These are phyloP conservation scores for Orthosia gothica DNA, from an alignment of 2,888 invertebrate species.

Conservation along the genomic window DNA sequence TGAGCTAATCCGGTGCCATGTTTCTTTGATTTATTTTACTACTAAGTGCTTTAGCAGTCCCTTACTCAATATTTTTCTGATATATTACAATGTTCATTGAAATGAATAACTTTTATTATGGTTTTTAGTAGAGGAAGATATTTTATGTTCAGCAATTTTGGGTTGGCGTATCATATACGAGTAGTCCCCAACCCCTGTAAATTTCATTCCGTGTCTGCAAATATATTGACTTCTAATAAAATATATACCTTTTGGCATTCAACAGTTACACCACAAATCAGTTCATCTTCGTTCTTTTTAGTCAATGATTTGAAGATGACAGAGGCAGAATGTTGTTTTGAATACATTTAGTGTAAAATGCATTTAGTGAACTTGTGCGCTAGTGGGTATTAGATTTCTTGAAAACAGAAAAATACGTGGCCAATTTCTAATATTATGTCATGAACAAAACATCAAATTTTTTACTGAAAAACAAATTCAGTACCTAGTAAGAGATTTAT, in stretches of 20 bases:
- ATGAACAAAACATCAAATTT: neutral
- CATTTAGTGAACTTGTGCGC: too few relatives aligned
- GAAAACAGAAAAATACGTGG: too few relatives aligned
- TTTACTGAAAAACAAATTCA: conserved; percentile 8
- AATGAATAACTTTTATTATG: conserved; percentile 6
- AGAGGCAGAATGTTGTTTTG: too few relatives aligned
- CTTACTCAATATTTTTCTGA: conserved; percentile 10
- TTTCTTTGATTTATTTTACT: conserved; percentile 47
- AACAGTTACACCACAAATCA: too few relatives aligned
- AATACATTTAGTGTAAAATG: too few relatives aligned
- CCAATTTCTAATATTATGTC: too few relatives aligned
- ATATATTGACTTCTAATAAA: neutral
- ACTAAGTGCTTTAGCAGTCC: conserved; percentile 4
- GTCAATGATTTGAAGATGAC: too few relatives aligned
- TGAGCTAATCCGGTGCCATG: conserved; percentile 37
- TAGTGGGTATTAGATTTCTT: too few relatives aligned
- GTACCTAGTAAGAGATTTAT: conserved; percentile 35
- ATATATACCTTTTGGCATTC: neutral
- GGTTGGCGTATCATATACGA: neutral
- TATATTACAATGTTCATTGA: neutral
- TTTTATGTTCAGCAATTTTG: conserved; percentile 8
- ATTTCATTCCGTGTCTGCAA: neutral
- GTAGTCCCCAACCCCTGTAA: neutral
- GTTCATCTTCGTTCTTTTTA: too few relatives aligned
- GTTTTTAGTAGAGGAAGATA: neutral